phyloP scores from a whole-genome alignment of 2,888 invertebrate species.

The Onchidella celtica region DNA sequence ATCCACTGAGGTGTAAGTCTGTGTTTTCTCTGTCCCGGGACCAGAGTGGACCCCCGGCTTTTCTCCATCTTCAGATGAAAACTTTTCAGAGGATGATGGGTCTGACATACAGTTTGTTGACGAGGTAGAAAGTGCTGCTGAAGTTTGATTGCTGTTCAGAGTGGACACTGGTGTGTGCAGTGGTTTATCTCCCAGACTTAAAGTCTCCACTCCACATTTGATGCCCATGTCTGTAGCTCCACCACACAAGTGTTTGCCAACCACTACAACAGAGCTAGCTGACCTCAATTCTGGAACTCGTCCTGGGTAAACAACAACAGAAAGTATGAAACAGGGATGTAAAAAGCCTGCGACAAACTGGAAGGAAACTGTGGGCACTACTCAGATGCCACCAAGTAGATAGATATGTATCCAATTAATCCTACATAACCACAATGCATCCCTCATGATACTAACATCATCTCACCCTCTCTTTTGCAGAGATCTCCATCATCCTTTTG shows the following conservation, averaged over 20 bases:
- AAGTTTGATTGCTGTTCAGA: too few relatives aligned
- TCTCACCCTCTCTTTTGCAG: too few relatives aligned
- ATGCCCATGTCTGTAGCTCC: slow-evolving; percentile 87
- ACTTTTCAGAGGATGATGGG: not conserved
- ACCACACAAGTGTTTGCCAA: slow-evolving; percentile 95
- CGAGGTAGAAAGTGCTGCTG: not conserved
- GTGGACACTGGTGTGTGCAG: too few relatives aligned
- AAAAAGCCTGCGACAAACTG: too few relatives aligned
- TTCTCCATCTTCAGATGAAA: not conserved
- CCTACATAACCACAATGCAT: too few relatives aligned
- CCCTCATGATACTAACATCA: too few relatives aligned
- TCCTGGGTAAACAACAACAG: slow-evolving; percentile 56
- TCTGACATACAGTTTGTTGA: not conserved
- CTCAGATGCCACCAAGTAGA: too few relatives aligned
- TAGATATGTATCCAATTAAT: too few relatives aligned
- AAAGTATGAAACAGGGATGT: slow-evolving; percentile 16
- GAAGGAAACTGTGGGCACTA: too few relatives aligned
- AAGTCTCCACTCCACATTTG: slow-evolving; percentile 53
- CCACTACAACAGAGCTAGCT: slow-evolving; percentile 83
- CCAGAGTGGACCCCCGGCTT: not conserved
- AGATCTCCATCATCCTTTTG: too few relatives aligned
- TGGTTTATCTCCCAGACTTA: not conserved
- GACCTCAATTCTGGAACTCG: slow-evolving; percentile 65
- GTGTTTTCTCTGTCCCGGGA: not conserved
- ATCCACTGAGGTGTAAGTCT: not conserved